Percentiles rank a stretch among this genome's conserved stretches.
Evolutionary conservation across 2,797 vertebrate species (phyloP).

Genomic region (Apogon talboti): DNA sequence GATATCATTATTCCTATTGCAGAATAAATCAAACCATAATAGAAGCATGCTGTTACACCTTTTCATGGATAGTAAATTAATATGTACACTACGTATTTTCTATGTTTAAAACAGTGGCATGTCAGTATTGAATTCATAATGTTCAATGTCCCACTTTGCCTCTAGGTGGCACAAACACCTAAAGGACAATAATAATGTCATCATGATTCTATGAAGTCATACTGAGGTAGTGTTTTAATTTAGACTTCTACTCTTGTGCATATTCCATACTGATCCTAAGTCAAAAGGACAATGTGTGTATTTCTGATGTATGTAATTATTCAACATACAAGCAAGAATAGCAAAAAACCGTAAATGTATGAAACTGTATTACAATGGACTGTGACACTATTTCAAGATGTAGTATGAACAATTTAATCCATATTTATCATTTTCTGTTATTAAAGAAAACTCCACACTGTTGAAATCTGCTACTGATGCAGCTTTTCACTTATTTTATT

Average conservation of each 20-base stretch:
- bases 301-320: neutral
- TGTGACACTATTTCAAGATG: no score
- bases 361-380: no score
- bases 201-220: neutral
- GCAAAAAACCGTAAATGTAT: no score
- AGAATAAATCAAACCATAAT: no score
- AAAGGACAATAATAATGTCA: slow-evolving; percentile 19
- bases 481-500: slow-evolving; percentile 34
- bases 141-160: slow-evolving; percentile 30
- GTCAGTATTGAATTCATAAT: neutral
- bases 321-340: neutral
- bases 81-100: neutral
- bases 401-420: no score
- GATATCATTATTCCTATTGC: no score
- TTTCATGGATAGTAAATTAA: no score
- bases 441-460: no score
- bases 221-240: neutral
- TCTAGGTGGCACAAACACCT: slow-evolving; percentile 64
- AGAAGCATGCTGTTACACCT: no score
- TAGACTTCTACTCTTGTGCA: neutral
- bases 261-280: neutral
- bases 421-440: no score
- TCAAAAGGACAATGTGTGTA: neutral
- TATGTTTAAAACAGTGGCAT: neutral
- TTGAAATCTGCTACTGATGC: slow-evolving; percentile 9